Conservation (phyloP, 1,140 invertebrate species). For the Cotesia chilonis region DNA sequence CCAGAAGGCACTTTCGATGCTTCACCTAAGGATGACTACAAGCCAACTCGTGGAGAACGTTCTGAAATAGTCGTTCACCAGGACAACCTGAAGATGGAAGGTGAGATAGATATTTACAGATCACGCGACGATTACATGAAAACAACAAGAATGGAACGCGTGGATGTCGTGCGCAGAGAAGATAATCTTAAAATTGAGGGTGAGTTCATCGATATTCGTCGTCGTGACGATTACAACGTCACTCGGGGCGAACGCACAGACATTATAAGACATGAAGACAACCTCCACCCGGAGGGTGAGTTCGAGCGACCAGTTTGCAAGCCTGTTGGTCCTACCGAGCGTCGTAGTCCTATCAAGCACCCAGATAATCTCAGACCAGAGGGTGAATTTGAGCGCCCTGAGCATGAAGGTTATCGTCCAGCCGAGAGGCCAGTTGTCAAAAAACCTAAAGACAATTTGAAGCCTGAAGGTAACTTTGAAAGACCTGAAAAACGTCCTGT, state of each 20-base stretch:
- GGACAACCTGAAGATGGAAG: slow-evolving; percentile 72
- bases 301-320: slow-evolving; percentile 64
- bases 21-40: slow-evolving; percentile 41
- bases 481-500: slow-evolving; percentile 47
- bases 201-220: slow-evolving; percentile 66
- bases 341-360: slow-evolving; percentile 53
- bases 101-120: slow-evolving; percentile 59
- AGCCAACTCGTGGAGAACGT: slow-evolving; percentile 65
- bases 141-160: slow-evolving; percentile 68
- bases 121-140: slow-evolving; percentile 68
- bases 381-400: slow-evolving; percentile 67
- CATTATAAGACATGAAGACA: slow-evolving; percentile 65
- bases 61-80: slow-evolving; percentile 70
- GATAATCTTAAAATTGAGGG: slow-evolving; percentile 71
- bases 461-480: slow-evolving; percentile 67
- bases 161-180: slow-evolving; percentile 69
- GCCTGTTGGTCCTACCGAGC: slow-evolving; percentile 63
- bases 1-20: slow-evolving; percentile 56
- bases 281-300: slow-evolving; percentile 68
- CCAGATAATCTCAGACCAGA: slow-evolving; percentile 67
- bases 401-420: slow-evolving; percentile 32
- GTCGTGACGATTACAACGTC: slow-evolving; percentile 61
- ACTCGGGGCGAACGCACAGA: slow-evolving; percentile 48
- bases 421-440: slow-evolving; percentile 42
- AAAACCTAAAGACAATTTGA: slow-evolving; percentile 63